These are phyloP conservation scores for Eupeodes latifasciatus DNA, from an alignment of 2,888 invertebrate species.

Conservation along the genomic window DNA sequence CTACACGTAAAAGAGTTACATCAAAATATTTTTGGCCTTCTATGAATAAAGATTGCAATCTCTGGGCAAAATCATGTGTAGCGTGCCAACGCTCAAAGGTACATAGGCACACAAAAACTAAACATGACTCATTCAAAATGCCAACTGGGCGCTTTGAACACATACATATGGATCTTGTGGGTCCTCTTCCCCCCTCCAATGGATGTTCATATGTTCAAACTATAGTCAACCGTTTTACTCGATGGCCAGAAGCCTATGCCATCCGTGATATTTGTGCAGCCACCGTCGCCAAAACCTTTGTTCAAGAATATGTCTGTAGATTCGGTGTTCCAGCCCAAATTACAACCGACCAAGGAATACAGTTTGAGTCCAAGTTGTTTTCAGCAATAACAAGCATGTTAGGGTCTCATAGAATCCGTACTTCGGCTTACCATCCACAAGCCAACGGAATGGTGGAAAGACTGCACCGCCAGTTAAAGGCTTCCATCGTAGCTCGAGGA, in stretches of 20 bases:
- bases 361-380: constrained; percentile 48
- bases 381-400: constrained; percentile 21
- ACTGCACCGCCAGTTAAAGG: constrained; percentile 31
- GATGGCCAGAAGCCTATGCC: constrained; percentile 48
- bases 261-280: constrained; percentile 36
- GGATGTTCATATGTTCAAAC: constrained; percentile 35
- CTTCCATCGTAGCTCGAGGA: constrained; percentile 27
- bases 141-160: constrained; percentile 33
- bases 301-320: constrained; percentile 39
- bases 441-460: constrained; percentile 52
- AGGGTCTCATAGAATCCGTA: constrained; percentile 38
- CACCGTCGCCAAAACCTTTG: constrained; percentile 40
- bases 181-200: constrained; percentile 36
- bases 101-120: constrained; percentile 32
- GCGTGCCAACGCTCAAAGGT: constrained; percentile 51
- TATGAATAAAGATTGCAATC: constrained; percentile 24
- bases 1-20: constrained; percentile 39
- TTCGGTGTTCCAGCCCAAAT: constrained; percentile 43
- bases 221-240: constrained; percentile 43
- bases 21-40: constrained; percentile 58
- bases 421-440: constrained; percentile 52
- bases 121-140: constrained; percentile 20
- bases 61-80: constrained; percentile 43
- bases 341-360: constrained; percentile 38
- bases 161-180: constrained; percentile 51